Evolutionary conservation across 2,797 vertebrate species (phyloP), one percentile per base, ranked within the genome.

Genomic region (Lindbergichthys nudifrons): DNA sequence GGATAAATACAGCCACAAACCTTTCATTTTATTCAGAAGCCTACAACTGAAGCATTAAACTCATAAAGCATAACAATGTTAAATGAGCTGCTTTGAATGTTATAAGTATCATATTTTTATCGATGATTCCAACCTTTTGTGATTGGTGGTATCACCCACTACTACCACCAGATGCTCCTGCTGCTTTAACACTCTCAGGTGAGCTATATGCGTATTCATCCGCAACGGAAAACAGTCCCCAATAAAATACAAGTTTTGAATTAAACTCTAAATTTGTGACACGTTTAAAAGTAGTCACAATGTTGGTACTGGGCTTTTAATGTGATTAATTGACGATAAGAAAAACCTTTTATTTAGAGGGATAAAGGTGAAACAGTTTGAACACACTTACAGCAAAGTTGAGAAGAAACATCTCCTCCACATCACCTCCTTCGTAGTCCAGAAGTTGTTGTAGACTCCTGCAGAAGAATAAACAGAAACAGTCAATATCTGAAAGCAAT

Each of bases 361-460:
- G 50, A 63, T 47, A 3, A 52, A 2, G 3, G 23, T 41, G 21
- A 56, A 56, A 69, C 13, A 10, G 23, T 18, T 23, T 1, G 47
- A 60, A 12, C 9, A 12, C 9, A 73, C 96, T 95, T 92, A 99
- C 98, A 61, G 97, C 95, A 88, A 99, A 99, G 89, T 94, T 98
- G 84, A 99, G 96, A 88, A 97, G 97, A 93, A 99, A 99, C 0
- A 84, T 93, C 46, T 99, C 98, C 89, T 99, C 97, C 15, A 99
- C 86, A 42, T 99, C 96, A 50, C 94, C 93, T 4, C 94, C 96
- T 0, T 97, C 94, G 57, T 97, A 97, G 91, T 98, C 97, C 65
- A 99, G 79, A 85, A 99, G 96, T 57, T 99, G 96, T 67, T 99
- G 97, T 65, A 99, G 95, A 93, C 97, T 98, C 94, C 98, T 99